Percentiles rank a stretch among this genome's conserved stretches.
phyloP scores from a whole-genome alignment of 2,797 vertebrate genomes.

The Tolypeutes matacus region DNA sequence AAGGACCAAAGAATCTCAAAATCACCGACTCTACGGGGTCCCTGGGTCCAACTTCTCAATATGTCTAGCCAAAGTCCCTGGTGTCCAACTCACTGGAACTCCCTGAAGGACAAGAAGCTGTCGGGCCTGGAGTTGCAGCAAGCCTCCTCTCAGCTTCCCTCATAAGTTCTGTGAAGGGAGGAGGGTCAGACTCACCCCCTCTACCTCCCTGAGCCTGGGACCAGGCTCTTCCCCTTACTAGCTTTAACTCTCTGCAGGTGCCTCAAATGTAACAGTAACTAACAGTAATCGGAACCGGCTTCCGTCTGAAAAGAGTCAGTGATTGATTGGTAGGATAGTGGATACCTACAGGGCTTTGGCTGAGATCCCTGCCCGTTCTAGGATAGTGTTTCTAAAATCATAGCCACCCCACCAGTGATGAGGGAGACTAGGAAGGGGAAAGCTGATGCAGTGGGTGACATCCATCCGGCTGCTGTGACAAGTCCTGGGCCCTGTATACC shows the following conservation, averaged over 20 bases:
- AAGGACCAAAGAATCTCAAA: constrained; percentile 37
- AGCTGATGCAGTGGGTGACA: not conserved
- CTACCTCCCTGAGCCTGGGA: not conserved
- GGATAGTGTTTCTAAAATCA: not conserved
- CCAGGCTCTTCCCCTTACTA: not conserved
- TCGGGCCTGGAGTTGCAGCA: not conserved
- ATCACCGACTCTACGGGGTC: not conserved
- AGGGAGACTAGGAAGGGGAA: not conserved
- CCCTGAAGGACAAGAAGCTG: not conserved
- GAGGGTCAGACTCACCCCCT: not conserved
- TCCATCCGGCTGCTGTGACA: too few relatives aligned
- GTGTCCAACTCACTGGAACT: constrained; percentile 18
- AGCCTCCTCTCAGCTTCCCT: not conserved
- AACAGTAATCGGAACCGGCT: constrained; percentile 13
- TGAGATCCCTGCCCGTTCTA: constrained; percentile 3
- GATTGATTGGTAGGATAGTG: not conserved
- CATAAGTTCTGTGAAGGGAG: not conserved
- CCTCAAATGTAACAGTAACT: not conserved
- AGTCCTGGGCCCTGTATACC: too few relatives aligned
- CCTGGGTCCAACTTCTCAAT: not conserved
- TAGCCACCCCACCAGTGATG: not conserved
- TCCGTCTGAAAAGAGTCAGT: constrained; percentile 35
- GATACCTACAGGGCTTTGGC: not conserved
- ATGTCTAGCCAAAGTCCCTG: not conserved
- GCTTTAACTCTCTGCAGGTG: not conserved